Conservation (phyloP, 2,113 vertebrate genomes). For the Muntiacus reevesi region DNA sequence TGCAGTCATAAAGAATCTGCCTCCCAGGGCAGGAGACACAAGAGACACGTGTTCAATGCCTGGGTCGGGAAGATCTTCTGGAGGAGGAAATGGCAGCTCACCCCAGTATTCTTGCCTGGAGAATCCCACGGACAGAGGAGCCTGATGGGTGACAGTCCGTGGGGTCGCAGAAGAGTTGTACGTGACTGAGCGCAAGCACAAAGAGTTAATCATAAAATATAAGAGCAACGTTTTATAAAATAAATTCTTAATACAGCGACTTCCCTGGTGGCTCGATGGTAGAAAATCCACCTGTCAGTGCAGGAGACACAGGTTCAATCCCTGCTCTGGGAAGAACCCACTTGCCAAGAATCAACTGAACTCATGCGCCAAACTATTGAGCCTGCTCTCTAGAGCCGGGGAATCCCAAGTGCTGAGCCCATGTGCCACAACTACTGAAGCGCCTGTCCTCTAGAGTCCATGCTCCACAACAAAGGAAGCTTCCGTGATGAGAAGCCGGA, state of each 20-base stretch:
- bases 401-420: neutral
- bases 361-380: neutral
- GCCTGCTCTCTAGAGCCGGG: neutral
- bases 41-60: neutral
- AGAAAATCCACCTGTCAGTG: neutral
- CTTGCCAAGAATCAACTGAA: neutral
- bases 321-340: neutral
- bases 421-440: neutral
- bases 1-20: neutral
- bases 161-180: neutral
- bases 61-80: neutral
- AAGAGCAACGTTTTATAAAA: neutral
- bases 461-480: neutral
- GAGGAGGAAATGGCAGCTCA: neutral
- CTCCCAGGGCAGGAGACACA: neutral
- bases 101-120: neutral
- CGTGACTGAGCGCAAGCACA: neutral
- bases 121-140: neutral
- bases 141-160: neutral
- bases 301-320: neutral
- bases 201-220: neutral
- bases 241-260: neutral
- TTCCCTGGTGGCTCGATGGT: neutral
- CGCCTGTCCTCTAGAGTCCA: rapidly evolving
- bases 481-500: neutral